A percentile compares a stretch with the other conserved stretches of the same genome.
These are phyloP conservation scores for Eugnorisma glareosa DNA, from an alignment of 2,888 invertebrate genomes.

Conservation along the genomic window DNA sequence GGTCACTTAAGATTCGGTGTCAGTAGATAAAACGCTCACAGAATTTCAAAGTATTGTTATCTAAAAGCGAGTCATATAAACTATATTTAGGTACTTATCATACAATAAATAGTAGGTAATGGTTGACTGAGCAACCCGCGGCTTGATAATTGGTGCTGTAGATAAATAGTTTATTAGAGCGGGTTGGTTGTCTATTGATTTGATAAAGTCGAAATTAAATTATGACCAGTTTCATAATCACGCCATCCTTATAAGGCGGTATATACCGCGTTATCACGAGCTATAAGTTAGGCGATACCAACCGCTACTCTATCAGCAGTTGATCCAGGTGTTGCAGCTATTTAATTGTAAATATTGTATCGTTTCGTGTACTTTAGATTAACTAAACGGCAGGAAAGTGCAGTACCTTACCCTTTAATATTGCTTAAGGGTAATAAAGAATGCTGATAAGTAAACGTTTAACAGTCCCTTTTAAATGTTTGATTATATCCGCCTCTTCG, in stretches of 20 bases:
- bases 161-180: slow-evolving; percentile 68
- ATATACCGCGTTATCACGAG: slow-evolving; percentile 50
- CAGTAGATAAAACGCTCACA: slow-evolving; percentile 46
- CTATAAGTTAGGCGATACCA: slow-evolving; percentile 62
- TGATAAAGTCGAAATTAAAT: slow-evolving; percentile 69
- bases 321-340: slow-evolving; percentile 51
- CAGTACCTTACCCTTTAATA: slow-evolving; percentile 44
- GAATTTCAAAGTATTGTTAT: slow-evolving; percentile 63
- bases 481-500: slow-evolving; percentile 47
- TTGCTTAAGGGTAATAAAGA: slow-evolving; percentile 51
- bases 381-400: slow-evolving; percentile 56
- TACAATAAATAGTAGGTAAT: slow-evolving; percentile 65
- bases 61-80: slow-evolving; percentile 60
- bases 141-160: slow-evolving; percentile 66
- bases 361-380: slow-evolving; percentile 53
- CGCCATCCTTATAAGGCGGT: slow-evolving; percentile 47
- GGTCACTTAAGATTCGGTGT: slow-evolving; percentile 60
- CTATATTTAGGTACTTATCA: slow-evolving; percentile 55
- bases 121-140: slow-evolving; percentile 50
- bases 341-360: slow-evolving; percentile 59
- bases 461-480: slow-evolving; percentile 57
- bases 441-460: slow-evolving; percentile 58
- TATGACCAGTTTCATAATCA: slow-evolving; percentile 67
- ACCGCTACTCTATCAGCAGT: slow-evolving; percentile 45
- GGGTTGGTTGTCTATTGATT: slow-evolving; percentile 50